Evolutionary conservation across 2,888 invertebrate genomes (phyloP), one percentile per base, ranked within the genome.

Genomic region (Vesta saturnalis): DNA sequence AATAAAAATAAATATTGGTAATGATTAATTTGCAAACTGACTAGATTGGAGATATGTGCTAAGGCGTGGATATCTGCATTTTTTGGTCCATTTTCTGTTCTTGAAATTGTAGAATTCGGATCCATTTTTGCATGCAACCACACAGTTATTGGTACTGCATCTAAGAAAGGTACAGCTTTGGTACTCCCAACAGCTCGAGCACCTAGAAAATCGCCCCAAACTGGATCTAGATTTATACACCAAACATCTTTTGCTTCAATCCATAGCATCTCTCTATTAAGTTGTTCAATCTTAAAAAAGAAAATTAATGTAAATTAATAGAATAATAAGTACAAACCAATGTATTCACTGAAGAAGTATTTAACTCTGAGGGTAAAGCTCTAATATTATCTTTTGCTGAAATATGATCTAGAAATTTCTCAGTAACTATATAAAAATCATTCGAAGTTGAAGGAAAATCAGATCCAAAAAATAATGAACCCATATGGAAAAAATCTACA

Each of bases 201-300:
- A 4, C 95, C 96, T 70, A 91, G 87, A 83, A 97, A 97, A 83
- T 97, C 97, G 10, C 93, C 92, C 96, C 97, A 97, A 60, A 96
- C 88, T 0, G 97, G 97, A 81, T 97, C 97, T 47, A 94, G 87
- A 76, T 91, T 89, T 12, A 94, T 89, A 81, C 94, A 95, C 94
- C 97, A 97, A 10, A 97, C 90, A 76, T 94, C 91, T 73, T 94
- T 89, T n/a, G 91, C 91, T 82, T 95, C 95, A 0, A 91, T 90
- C 95, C 95, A 95, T 61, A 95, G 73, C 63, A 84, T 77, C 69
- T 84, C 84, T 35, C 80, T 77, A 65, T 74, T 79, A 21, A 84
- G 75, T 64, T 82, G 82, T 55, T 78, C 75, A 61, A 80, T 75
- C 82, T 83, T n/a, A 73, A 76, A 67, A 72, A 52, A 6, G 30